A percentile compares a stretch with the other conserved stretches of the same genome.
phyloP scores from a whole-genome alignment of 2,888 invertebrate genomes.

The Eledone cirrhosa region DNA sequence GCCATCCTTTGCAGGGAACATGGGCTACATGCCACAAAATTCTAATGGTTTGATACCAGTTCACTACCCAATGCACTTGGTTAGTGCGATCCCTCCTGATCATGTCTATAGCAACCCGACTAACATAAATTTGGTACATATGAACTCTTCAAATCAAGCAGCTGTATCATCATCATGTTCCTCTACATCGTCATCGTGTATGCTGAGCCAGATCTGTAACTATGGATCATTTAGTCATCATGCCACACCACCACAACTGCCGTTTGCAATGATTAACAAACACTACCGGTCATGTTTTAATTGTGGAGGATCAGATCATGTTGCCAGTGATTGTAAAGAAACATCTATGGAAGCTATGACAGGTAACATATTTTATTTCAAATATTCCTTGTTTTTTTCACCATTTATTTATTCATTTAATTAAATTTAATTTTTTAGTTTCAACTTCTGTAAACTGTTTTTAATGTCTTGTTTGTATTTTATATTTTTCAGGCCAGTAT shows the following conservation, averaged over 20 bases:
- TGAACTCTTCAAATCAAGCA: constrained; percentile 29
- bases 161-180: constrained; percentile 27
- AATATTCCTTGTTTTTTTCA: too few species aligned
- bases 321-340: constrained; percentile 87
- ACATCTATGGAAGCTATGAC: constrained; percentile 93
- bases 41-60: constrained; percentile 31
- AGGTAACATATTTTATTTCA: constrained; percentile 41
- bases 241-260: constrained; percentile 29
- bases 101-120: constrained; percentile 37
- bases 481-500: constrained; percentile 44
- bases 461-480: constrained; percentile 1
- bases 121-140: constrained; percentile 12
- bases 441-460: not conserved
- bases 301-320: constrained; percentile 86
- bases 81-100: constrained; percentile 34
- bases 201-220: constrained; percentile 12
- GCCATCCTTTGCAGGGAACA: constrained; percentile 5
- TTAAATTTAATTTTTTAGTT: too few species aligned
- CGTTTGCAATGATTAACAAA: constrained; percentile 7
- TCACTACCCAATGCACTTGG: not conserved
- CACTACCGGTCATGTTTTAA: constrained; percentile 78
- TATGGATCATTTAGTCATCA: constrained; percentile 28
- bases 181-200: constrained; percentile 4
- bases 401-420: too few species aligned
- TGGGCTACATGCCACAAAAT: constrained; percentile 28